Percentiles rank a stretch among this genome's conserved stretches.
phyloP scores from a whole-genome alignment of 1,140 invertebrate species.

The Cydia fagiglandana region DNA sequence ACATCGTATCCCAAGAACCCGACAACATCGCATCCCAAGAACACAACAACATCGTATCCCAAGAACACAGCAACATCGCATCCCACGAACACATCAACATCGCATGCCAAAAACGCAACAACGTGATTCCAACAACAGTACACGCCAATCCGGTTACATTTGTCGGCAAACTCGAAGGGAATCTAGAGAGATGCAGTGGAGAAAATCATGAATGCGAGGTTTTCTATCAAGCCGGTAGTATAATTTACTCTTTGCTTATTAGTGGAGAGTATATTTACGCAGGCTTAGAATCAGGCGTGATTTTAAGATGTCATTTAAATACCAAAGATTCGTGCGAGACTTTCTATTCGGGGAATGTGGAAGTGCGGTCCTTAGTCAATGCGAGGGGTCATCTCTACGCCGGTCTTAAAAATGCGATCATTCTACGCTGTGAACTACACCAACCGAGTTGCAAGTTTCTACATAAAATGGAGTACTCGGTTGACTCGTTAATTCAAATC shows the following conservation, averaged over 20 bases:
- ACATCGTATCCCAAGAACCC: too few relatives aligned
- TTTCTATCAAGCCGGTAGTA: background rate
- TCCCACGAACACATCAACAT: too few relatives aligned
- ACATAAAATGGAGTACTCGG: background rate
- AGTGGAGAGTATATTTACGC: background rate
- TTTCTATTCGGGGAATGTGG: background rate
- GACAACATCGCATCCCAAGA: too few relatives aligned
- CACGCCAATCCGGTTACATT: too few relatives aligned
- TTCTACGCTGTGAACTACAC: background rate
- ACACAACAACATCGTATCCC: too few relatives aligned
- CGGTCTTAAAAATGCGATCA: background rate
- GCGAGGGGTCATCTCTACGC: background rate
- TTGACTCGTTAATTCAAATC: background rate
- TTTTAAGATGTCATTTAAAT: background rate
- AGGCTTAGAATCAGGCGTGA: background rate
- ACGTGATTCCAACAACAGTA: too few relatives aligned
- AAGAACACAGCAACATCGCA: too few relatives aligned
- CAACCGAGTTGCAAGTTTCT: background rate
- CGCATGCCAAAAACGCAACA: too few relatives aligned
- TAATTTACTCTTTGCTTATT: background rate
- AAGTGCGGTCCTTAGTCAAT: background rate
- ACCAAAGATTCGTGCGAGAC: background rate
- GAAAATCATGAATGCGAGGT: background rate
- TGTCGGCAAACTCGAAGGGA: too few relatives aligned
- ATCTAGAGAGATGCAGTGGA: background rate